Conservation (phyloP, 2,797 vertebrate genomes). For the Gymnoscopelus braueri region DNA sequence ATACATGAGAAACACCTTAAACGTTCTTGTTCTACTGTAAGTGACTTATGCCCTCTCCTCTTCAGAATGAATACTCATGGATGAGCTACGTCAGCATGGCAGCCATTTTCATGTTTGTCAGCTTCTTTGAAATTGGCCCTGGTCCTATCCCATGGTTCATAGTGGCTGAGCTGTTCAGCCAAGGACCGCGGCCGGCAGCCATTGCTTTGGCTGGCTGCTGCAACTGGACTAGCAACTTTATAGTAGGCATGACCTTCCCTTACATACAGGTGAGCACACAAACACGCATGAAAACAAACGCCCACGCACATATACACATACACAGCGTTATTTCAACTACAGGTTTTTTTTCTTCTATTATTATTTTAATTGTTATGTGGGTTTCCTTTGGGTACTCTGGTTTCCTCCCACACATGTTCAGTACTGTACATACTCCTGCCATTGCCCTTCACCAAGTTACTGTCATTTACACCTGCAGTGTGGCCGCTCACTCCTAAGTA, state of each 20-base stretch:
- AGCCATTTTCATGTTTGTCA: constrained; percentile 93
- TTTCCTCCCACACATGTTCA: too few species aligned
- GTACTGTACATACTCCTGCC: too few species aligned
- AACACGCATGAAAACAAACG: not conserved
- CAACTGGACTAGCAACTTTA: constrained; percentile 98
- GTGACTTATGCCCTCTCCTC: constrained; percentile 4
- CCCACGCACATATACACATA: not conserved
- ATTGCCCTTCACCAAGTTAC: too few species aligned
- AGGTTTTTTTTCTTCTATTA: not conserved
- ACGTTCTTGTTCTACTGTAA: too few species aligned
- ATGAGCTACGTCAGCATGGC: constrained; percentile 95
- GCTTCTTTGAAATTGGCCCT: constrained; percentile 96
- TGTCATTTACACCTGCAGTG: too few species aligned
- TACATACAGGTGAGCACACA: constrained; percentile 85
- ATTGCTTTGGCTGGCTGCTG: constrained; percentile 91
- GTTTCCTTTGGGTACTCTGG: too few species aligned
- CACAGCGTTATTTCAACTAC: not conserved
- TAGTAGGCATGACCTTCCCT: constrained; percentile 91
- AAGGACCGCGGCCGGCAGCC: constrained; percentile 93
- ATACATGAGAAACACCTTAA: too few species aligned
- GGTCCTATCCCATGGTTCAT: constrained; percentile 99
- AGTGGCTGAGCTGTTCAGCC: constrained; percentile 97
- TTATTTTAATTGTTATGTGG: too few species aligned
- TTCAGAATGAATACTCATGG: constrained; percentile 84
- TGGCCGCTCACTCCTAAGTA: too few species aligned